phyloP scores from a whole-genome alignment of 2,888 invertebrate genomes.

The Dromius quadrimaculatus region DNA sequence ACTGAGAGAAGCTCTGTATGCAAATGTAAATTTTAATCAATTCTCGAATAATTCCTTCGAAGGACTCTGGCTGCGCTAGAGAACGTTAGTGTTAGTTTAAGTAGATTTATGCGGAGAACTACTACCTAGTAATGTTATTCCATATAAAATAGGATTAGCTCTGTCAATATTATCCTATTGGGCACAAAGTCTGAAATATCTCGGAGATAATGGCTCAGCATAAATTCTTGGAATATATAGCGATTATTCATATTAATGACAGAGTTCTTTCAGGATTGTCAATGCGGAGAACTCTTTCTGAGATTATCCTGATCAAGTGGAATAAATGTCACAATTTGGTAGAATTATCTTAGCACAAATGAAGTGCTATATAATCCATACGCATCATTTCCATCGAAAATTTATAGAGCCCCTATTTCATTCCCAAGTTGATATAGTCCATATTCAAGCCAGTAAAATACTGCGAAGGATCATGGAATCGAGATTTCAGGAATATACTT shows the following conservation, averaged over 20 bases:
- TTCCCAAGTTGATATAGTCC: too few relatives aligned
- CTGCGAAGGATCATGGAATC: too few relatives aligned
- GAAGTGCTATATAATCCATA: too few relatives aligned
- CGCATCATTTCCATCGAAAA: too few relatives aligned
- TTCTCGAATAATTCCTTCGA: not conserved
- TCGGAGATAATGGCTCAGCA: not conserved
- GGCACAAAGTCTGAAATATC: not conserved
- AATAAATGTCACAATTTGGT: constrained; percentile 21
- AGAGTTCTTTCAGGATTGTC: constrained; percentile 14
- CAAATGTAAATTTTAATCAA: constrained; percentile 8
- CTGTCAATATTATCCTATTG: not conserved
- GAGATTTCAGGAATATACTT: too few relatives aligned
- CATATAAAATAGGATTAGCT: constrained; percentile 8
- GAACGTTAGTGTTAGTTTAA: constrained; percentile 2
- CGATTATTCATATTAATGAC: constrained; percentile 10
- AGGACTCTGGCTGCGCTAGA: not conserved
- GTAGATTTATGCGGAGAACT: constrained; percentile 1
- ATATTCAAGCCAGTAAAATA: too few relatives aligned
- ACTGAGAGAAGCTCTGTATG: not conserved
- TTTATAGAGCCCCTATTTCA: too few relatives aligned
- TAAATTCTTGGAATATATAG: constrained; percentile 9
- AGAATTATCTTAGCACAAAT: too few relatives aligned
- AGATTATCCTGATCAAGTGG: constrained; percentile 3
- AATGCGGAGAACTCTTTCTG: not conserved
- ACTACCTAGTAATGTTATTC: constrained; percentile 2